Evolutionary conservation across 2,888 invertebrate species (phyloP).

Genomic region (Scaeva pyrastri): DNA sequence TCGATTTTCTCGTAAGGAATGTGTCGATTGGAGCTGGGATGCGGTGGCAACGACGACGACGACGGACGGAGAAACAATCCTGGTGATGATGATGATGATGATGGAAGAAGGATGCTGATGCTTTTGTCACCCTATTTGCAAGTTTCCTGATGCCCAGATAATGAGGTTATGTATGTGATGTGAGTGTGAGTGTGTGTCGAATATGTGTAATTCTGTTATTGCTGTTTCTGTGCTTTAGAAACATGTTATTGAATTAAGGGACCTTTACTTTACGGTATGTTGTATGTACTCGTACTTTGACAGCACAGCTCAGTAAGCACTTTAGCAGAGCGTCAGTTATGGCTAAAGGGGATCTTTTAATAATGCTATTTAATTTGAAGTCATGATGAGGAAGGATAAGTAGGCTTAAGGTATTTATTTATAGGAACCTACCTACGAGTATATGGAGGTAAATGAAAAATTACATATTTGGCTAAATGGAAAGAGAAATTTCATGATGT

Average conservation of each 20-base stretch:
- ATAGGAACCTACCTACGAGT: background rate
- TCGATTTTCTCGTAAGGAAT: conserved; percentile 55
- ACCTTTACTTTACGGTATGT: background rate
- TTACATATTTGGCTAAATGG: conserved; percentile 4
- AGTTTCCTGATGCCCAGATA: conserved; percentile 42
- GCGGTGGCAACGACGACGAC: background rate
- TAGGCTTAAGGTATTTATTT: background rate
- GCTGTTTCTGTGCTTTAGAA: conserved; percentile 17
- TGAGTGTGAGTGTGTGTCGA: conserved; percentile 6
- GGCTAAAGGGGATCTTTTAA: conserved; percentile 32
- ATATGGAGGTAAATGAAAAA: background rate
- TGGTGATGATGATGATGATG: background rate
- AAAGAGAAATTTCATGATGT: conserved; percentile 1
- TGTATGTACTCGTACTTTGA: no score
- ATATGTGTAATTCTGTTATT: no score
- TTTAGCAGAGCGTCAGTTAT: background rate
- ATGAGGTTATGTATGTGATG: conserved; percentile 38
- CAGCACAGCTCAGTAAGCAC: background rate
- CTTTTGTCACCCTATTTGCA: conserved; percentile 73
- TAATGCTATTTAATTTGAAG: conserved; percentile 66
- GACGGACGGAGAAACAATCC: conserved; percentile 5
- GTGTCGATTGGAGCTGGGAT: conserved; percentile 14
- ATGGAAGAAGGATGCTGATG: conserved; percentile 22
- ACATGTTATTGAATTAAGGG: conserved; percentile 60
- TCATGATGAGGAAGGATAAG: conserved; percentile 3